A percentile compares a stretch with the other conserved stretches of the same genome.
Evolutionary conservation across 1,140 invertebrate genomes (phyloP).

Genomic region (Leguminivora glycinivorella): DNA sequence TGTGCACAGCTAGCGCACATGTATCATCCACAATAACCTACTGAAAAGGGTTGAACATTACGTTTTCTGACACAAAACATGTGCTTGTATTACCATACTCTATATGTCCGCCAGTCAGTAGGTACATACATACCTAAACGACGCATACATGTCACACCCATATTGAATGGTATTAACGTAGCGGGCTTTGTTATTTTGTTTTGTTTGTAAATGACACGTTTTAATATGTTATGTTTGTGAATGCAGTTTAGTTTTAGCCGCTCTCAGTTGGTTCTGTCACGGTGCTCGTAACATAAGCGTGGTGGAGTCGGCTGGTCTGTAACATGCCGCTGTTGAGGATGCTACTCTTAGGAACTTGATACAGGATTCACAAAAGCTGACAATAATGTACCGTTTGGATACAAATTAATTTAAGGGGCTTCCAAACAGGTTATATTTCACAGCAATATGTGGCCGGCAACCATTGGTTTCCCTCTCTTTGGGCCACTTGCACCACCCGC

Average conservation of each 20-base stretch:
- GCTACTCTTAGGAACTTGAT: not conserved
- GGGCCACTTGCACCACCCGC: no score
- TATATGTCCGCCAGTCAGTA: not conserved
- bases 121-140: conserved; percentile 24
- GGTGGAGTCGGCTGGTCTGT: not conserved
- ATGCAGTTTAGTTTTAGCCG: conserved; percentile 3
- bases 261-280: not conserved
- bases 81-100: conserved; percentile 16
- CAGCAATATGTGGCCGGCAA: no score
- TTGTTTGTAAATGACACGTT: conserved; percentile 37
- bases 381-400: not conserved
- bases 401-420: no score
- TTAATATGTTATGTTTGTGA: conserved; percentile 11
- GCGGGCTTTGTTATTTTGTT: conserved; percentile 32
- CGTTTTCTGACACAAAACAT: not conserved
- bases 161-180: conserved; percentile 13
- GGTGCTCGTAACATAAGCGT: not conserved
- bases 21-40: conserved; percentile 22
- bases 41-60: not conserved
- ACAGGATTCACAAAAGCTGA: not conserved
- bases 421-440: no score
- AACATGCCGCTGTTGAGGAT: not conserved
- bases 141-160: conserved; percentile 25
- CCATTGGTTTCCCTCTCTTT: no score
- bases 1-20: conserved; percentile 51